phyloP scores from a whole-genome alignment of 2,113 vertebrate genomes.

The Anser brachyrhynchus region DNA sequence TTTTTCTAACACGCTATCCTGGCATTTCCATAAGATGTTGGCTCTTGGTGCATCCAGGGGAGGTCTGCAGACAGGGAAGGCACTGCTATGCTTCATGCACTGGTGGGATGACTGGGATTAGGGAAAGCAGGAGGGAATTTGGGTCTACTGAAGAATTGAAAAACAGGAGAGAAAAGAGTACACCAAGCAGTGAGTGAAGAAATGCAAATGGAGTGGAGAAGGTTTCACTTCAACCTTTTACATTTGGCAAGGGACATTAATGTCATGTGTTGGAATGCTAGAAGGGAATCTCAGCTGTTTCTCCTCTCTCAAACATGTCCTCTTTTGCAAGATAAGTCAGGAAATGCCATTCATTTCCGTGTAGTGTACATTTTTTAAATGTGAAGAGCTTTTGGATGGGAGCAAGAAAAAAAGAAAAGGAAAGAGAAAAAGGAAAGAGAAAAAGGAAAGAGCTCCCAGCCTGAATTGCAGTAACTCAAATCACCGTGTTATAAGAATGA shows the following conservation, averaged over 20 bases:
- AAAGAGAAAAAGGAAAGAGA: too few relatives aligned
- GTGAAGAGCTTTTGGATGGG: background rate
- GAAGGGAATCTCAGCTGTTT: background rate
- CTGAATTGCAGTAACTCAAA: background rate
- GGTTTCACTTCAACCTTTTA: constrained; percentile 2
- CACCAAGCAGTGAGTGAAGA: background rate
- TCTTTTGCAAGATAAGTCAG: background rate
- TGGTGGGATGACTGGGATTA: background rate
- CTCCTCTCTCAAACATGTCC: background rate
- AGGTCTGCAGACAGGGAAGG: background rate
- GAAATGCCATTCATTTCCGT: background rate
- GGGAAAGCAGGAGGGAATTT: background rate
- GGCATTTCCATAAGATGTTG: background rate
- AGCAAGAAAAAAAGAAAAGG: fast-evolving
- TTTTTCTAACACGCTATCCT: background rate
- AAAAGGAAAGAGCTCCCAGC: background rate
- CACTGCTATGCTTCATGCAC: background rate
- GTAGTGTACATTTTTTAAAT: background rate
- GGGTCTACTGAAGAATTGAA: background rate
- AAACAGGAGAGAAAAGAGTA: background rate
- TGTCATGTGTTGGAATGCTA: background rate
- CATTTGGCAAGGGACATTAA: background rate
- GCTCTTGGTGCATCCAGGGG: background rate
- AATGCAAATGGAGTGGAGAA: background rate
- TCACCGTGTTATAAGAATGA: background rate